phyloP scores from a whole-genome alignment of 2,888 invertebrate species.

The Andrena flavipes region DNA sequence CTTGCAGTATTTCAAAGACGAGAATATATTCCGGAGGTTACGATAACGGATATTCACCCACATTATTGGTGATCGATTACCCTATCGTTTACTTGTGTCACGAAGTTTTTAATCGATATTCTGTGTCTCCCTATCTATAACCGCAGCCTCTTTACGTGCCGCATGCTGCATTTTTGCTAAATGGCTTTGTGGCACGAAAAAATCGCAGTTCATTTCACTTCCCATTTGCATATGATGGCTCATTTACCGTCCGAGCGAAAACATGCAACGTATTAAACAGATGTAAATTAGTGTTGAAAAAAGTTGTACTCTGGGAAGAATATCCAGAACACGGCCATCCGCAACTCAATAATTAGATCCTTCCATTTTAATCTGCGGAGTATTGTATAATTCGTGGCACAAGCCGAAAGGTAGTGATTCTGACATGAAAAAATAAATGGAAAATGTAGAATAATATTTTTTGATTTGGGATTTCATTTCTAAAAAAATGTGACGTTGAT shows the following conservation, averaged over 20 bases:
- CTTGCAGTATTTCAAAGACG: neutral
- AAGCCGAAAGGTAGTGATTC: no score
- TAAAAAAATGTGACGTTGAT: no score
- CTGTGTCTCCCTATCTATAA: neutral
- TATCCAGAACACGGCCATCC: no score
- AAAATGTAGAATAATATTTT: no score
- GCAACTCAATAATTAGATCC: no score
- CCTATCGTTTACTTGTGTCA: neutral
- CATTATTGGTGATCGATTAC: constrained; percentile 5
- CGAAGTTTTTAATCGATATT: constrained; percentile 16
- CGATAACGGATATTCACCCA: constrained; percentile 6
- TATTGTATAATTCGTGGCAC: no score
- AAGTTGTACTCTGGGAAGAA: neutral
- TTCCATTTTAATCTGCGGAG: no score
- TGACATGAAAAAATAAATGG: no score
- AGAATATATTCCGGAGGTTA: neutral
- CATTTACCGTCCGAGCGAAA: constrained; percentile 20
- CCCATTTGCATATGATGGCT: constrained; percentile 3
- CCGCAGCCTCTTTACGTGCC: neutral
- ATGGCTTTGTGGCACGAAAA: neutral
- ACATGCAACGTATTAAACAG: neutral
- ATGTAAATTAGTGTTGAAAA: neutral
- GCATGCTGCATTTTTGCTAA: neutral
- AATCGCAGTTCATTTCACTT: neutral
- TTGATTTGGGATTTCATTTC: no score